These are phyloP conservation scores for Acleris emargana DNA, from an alignment of 2,888 invertebrate species.

Conservation along the genomic window DNA sequence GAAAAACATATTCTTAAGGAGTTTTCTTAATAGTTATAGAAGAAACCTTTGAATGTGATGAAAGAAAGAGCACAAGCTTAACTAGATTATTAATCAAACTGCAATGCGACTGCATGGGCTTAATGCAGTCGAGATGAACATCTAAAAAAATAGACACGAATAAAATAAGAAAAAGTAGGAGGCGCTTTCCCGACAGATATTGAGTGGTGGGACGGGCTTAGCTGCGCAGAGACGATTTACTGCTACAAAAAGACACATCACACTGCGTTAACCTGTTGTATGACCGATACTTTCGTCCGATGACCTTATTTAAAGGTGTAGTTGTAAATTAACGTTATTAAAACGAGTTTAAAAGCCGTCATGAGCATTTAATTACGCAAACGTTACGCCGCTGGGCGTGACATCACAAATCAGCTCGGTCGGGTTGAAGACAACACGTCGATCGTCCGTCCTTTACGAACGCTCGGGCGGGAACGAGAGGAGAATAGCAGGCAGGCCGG, in stretches of 20 bases:
- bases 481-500: conserved; percentile 61
- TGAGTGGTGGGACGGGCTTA: conserved; percentile 83
- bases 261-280: conserved; percentile 66
- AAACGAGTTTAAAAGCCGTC: conserved; percentile 79
- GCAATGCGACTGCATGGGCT: conserved; percentile 74
- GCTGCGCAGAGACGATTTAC: conserved; percentile 79
- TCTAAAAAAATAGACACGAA: conserved; percentile 71
- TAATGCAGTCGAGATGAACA: conserved; percentile 76
- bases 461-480: conserved; percentile 53
- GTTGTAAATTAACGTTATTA: conserved; percentile 77
- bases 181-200: conserved; percentile 81
- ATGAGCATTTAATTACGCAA: conserved; percentile 80
- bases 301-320: conserved; percentile 70
- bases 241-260: conserved; percentile 57
- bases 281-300: conserved; percentile 70
- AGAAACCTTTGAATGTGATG: too few relatives aligned
- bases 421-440: conserved; percentile 76
- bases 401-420: conserved; percentile 82
- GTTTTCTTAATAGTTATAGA: too few relatives aligned
- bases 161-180: conserved; percentile 83
- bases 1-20: background rate
- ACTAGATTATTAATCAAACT: conserved; percentile 77
- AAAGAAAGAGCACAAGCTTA: conserved; percentile 34
- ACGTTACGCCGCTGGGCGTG: conserved; percentile 84
- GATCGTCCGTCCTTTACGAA: conserved; percentile 57